Evolutionary conservation across 2,888 invertebrate genomes (phyloP).

Genomic region (Hirtodrosophila trivittata): DNA sequence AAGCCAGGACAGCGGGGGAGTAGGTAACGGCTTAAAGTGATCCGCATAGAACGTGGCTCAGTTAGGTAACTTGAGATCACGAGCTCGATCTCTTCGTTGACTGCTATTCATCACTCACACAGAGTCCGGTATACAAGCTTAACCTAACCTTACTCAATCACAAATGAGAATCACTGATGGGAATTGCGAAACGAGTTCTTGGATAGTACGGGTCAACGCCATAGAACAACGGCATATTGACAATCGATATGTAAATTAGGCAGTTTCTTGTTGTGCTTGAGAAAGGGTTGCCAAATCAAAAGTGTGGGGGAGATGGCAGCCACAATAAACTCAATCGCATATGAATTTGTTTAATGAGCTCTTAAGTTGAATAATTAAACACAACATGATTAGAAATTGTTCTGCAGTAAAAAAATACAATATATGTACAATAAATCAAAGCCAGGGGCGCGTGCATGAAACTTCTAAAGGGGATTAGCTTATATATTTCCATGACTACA

Average conservation of each 20-base stretch:
- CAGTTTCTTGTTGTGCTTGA: conserved; percentile 17
- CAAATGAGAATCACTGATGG: conserved; percentile 33
- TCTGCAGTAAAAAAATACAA: conserved; percentile 19
- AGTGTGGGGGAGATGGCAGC: conserved; percentile 19
- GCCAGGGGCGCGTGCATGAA: no score
- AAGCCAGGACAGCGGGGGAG: not conserved
- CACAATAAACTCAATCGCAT: conserved; percentile 30
- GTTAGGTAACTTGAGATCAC: conserved; percentile 61
- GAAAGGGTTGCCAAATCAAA: conserved; percentile 34
- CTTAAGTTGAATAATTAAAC: conserved; percentile 34
- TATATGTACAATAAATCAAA: conserved; percentile 15
- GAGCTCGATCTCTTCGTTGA: conserved; percentile 39
- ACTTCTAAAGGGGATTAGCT: no score
- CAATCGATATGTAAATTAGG: conserved; percentile 69
- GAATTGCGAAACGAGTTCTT: conserved; percentile 54
- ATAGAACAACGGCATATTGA: conserved; percentile 51
- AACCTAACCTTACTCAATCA: conserved; percentile 66
- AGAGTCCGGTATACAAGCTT: conserved; percentile 8
- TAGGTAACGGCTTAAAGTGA: conserved; percentile 28
- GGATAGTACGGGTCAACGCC: conserved; percentile 58
- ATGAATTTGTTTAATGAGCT: conserved; percentile 41
- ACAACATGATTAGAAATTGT: conserved; percentile 28
- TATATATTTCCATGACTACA: no score
- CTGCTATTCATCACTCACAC: conserved; percentile 63
- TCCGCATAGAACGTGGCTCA: conserved; percentile 44